Base-by-base conservation (phyloP, 2,113 vertebrate species). In the Pangasianodon gigas region DNA sequence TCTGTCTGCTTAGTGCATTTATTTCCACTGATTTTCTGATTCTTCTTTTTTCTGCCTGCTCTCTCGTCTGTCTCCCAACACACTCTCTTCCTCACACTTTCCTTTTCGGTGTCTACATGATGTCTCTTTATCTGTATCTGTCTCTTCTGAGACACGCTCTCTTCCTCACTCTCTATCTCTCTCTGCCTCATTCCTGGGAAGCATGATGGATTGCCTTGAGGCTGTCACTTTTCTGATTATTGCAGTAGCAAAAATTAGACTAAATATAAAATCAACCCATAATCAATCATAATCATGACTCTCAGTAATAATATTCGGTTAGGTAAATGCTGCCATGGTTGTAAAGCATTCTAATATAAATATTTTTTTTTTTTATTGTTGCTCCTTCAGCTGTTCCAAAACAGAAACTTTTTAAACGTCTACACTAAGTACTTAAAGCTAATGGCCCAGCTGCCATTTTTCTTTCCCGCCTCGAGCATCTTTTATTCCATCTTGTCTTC, bases 401-500 rank as follows among this genome's bases (percentile, higher is more conserved):
- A 26, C 19, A 51, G 24, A 80, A 62, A 69, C 62, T 54, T n/a
- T 86, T 84, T 44, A 1, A 46, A 8, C 11, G 5, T 60, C 69
- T 46, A 58, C 24, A 29, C 79, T n/a, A 37, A 75, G 18, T 46
- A 56, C n/a, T 74, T 79, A 58, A 26, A 75, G 71, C 52, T 79
- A 77, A 60, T 10, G 26, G 14, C 32, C 41, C 83, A 52, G 29
- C 46, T 79, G 88, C 46, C 74, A 86, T 80, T 80, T 80, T 67
- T 54, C 44, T 67, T 46, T 89, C 54, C 37, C 19, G 41, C 56
- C 60, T 75, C 9, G 24, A 89, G 84, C 84, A 67, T 14, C 56
- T 67, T 51, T 81, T 81, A 81, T 81, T 67, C 60, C 46, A 71
- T n/a, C 75, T 65, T 26, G 48, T 51, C 4, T 29, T 90, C 58